Conservation (phyloP, 2,888 invertebrate species). For the Philonicus albiceps region DNA sequence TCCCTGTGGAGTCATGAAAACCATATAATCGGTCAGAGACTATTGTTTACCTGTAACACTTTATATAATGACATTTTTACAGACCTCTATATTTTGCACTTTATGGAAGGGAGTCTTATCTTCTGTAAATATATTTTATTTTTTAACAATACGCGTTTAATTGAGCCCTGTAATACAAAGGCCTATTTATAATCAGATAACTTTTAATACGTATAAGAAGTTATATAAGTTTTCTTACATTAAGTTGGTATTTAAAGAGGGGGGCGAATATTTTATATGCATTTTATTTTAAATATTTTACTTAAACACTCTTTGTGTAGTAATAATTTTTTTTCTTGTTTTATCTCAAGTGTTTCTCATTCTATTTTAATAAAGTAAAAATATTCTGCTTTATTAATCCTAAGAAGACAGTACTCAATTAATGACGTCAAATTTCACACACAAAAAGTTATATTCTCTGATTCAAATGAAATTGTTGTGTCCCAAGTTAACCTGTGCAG, state of each 20-base stretch:
- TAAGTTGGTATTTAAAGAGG: neutral
- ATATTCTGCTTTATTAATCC: slow-evolving; percentile 31
- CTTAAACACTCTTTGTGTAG: slow-evolving; percentile 20
- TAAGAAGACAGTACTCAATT: slow-evolving; percentile 6
- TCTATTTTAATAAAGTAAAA: slow-evolving; percentile 23
- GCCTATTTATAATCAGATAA: neutral
- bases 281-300: slow-evolving; percentile 11
- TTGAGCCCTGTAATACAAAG: neutral
- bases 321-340: neutral
- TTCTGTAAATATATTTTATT: neutral
- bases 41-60: neutral
- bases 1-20: neutral
- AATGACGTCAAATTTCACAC: neutral
- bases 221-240: slow-evolving; percentile 1
- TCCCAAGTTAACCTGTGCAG: slow-evolving; percentile 73
- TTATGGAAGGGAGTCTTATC: neutral
- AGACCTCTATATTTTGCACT: neutral
- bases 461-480: neutral
- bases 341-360: neutral
- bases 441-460: neutral
- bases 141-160: neutral
- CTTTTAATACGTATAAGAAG: neutral
- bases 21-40: too few species aligned
- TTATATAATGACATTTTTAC: neutral
- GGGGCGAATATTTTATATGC: neutral